phyloP scores from a whole-genome alignment of 1,140 invertebrate species.

The Diorhabda elongata region DNA sequence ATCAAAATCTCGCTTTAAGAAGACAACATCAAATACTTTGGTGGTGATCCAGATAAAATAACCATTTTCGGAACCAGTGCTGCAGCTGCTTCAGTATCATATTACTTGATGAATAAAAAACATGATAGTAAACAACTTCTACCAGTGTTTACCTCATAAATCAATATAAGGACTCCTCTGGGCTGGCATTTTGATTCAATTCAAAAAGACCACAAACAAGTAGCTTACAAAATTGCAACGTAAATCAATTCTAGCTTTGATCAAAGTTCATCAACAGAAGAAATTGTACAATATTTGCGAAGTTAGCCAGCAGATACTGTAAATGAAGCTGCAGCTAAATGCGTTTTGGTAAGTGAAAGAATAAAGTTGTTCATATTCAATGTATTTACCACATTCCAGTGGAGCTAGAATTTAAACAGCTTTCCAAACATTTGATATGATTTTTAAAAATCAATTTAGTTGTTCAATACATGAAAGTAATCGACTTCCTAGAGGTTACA shows the following conservation, averaged over 20 bases:
- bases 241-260: not conserved
- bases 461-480: no score
- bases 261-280: not conserved
- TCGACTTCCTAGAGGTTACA: no score
- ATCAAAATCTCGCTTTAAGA: constrained; percentile 11
- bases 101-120: constrained; percentile 9
- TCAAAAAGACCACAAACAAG: constrained; percentile 12
- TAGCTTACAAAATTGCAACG: constrained; percentile 10
- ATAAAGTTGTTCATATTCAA: no score
- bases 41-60: constrained; percentile 21
- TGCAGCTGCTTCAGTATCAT: constrained; percentile 9
- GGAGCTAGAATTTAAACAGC: no score
- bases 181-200: constrained; percentile 26
- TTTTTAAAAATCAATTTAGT: no score
- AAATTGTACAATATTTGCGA: constrained; percentile 1
- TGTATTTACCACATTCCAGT: no score
- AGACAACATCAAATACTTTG: constrained; percentile 21
- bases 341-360: not conserved
- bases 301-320: not conserved
- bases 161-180: constrained; percentile 25
- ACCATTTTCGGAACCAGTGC: constrained; percentile 22
- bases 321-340: not conserved
- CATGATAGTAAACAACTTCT: not conserved
- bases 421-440: no score
- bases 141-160: not conserved